Evolutionary conservation across 37 sponge, comb jelly and placozoan genomes (phyloP), one percentile per base, ranked within the genome.

Genomic region (Chondrilla cf. caribensis): DNA sequence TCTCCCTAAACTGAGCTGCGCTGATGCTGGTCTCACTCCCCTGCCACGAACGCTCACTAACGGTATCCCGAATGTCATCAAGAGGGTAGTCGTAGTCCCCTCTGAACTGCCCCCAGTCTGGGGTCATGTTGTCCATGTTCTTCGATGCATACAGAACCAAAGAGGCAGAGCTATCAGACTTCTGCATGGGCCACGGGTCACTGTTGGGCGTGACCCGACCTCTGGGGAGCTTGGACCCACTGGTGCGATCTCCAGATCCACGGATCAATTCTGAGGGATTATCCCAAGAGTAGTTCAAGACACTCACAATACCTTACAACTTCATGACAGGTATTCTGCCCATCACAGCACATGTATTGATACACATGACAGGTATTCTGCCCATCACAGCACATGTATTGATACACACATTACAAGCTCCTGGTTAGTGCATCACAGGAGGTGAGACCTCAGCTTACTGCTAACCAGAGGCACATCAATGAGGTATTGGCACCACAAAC

Each of bases 21-120:
- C 11, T 24, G 11, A 73, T 3, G 43, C 76, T 73, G 41, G 76
- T 73, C 7, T 43, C 76, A 40, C 76, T 73, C 22, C 76, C 76
- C 24, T 39, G 44, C 40, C 31, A 43, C 7, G 39, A 22, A 17
- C 6, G 42, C 43, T 73, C 76, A 24, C 25, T 42, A 22, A 73
- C 24, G 2, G n/a, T 73, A 1, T 37, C 24, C 1, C 18, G n/a
- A 18, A 21, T 1, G 7, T 73, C 76, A 15, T 43, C 44, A 11
- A 18, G 0, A 22, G 76, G 76, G 24, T 7, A 22, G 51, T 11
- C 11, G 29, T 62, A 62, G 29, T 28, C 29, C 29, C 64, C 64
- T 47, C 51, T 47, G 9, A 47, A 47, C 9, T 6, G 51, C 9
- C 51, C 51, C 51, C 51, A 47, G 9, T 47, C 51, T 11, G 51